phyloP scores from a whole-genome alignment of 1,140 invertebrate species.

The Heterodera carotae region DNA sequence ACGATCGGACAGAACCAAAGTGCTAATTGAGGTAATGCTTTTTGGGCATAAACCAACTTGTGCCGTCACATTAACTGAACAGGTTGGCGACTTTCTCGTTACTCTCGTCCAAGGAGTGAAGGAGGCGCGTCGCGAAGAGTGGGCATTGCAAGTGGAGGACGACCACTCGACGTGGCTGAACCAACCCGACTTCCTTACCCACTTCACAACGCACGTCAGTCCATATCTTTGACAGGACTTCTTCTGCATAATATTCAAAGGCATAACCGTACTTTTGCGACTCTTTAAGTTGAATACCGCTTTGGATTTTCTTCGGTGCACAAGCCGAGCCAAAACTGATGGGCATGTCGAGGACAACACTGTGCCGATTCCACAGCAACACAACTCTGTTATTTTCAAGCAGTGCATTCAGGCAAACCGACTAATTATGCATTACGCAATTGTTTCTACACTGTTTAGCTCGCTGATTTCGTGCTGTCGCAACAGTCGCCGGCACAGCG shows the following conservation, averaged over 20 bases:
- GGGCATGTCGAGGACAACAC: background rate
- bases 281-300: slow-evolving; percentile 28
- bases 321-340: slow-evolving; percentile 2
- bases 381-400: slow-evolving; percentile 1
- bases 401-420: background rate
- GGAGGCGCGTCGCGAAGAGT: slow-evolving; percentile 26
- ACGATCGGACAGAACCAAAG: background rate
- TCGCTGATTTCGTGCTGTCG: slow-evolving; percentile 36
- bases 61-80: background rate
- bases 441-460: slow-evolving; percentile 9
- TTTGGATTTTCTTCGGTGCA: slow-evolving; percentile 14
- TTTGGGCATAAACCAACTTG: background rate
- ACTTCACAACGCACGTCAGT: slow-evolving; percentile 28
- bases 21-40: slow-evolving; percentile 13
- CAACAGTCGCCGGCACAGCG: slow-evolving; percentile 40
- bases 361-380: background rate
- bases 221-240: too few relatives aligned
- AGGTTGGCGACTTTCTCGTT: slow-evolving; percentile 20
- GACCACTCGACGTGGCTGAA: slow-evolving; percentile 28
- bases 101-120: slow-evolving; percentile 25
- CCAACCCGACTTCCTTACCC: slow-evolving; percentile 32
- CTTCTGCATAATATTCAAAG: too few relatives aligned
- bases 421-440: slow-evolving; percentile 4
- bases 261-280: too few relatives aligned
- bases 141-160: slow-evolving; percentile 21